Evolutionary conservation across 2,113 vertebrate species (phyloP).

Genomic region (Carassius carassius): DNA sequence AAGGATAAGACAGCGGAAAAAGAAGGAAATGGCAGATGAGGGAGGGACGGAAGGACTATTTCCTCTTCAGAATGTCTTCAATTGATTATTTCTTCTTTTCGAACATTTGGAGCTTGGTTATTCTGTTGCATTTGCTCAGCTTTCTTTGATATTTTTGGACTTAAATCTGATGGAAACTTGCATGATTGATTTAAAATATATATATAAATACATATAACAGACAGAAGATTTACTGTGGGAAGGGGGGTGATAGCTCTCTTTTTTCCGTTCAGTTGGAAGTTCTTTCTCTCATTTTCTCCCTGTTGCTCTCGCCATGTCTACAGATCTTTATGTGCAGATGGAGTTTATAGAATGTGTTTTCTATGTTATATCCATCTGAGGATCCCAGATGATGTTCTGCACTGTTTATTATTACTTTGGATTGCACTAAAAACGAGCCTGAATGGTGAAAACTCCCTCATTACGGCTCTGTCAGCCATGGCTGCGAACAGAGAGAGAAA

Average conservation of each 20-base stretch:
- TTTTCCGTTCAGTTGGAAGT: slow-evolving; percentile 68
- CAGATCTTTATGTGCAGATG: slow-evolving; percentile 44
- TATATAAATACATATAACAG: neutral
- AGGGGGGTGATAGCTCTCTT: slow-evolving; percentile 62
- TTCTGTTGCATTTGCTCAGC: slow-evolving; percentile 79
- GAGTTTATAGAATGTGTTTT: slow-evolving; percentile 28
- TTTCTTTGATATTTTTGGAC: slow-evolving; percentile 75
- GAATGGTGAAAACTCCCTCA: slow-evolving; percentile 30
- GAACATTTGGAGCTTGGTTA: slow-evolving; percentile 77
- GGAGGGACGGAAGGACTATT: slow-evolving; percentile 65
- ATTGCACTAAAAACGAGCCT: slow-evolving; percentile 50
- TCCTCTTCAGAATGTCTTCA: slow-evolving; percentile 80
- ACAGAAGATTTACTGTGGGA: slow-evolving; percentile 65
- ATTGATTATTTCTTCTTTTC: slow-evolving; percentile 64
- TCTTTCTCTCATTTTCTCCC: slow-evolving; percentile 65
- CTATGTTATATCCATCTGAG: slow-evolving; percentile 32
- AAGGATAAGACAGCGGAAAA: slow-evolving; percentile 63
- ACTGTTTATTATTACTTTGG: slow-evolving; percentile 50
- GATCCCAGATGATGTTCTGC: slow-evolving; percentile 47
- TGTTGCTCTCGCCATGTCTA: slow-evolving; percentile 49
- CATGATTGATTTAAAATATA: slow-evolving; percentile 72
- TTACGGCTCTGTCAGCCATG: slow-evolving; percentile 35
- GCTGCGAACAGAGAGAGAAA: slow-evolving; percentile 55
- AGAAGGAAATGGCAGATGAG: slow-evolving; percentile 20
- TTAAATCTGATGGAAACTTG: slow-evolving; percentile 77